Percentiles rank a stretch among this genome's conserved stretches.
These are phyloP conservation scores for Nesogale talazaci DNA, from an alignment of 2,113 vertebrate genomes.

Conservation along the genomic window DNA sequence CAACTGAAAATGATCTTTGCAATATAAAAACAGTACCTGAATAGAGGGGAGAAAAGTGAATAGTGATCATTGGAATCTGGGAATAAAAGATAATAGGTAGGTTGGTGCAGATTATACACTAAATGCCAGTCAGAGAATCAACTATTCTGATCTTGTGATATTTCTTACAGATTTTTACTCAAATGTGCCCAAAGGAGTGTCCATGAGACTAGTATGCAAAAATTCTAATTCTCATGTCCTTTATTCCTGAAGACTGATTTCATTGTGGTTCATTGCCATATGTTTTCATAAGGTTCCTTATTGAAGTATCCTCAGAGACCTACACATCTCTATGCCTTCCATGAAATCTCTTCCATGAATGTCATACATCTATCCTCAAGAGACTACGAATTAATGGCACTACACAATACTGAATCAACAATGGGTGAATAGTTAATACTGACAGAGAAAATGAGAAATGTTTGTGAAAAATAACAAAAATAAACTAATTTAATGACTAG, in stretches of 20 bases:
- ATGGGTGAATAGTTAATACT: neutral
- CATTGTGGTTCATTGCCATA: no score
- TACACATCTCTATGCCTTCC: neutral
- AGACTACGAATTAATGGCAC: neutral
- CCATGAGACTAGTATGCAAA: neutral
- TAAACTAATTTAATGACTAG: neutral
- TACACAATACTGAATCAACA: neutral
- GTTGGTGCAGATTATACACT: neutral
- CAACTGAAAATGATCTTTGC: neutral
- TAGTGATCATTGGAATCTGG: neutral
- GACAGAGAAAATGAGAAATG: neutral
- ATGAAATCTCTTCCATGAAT: neutral
- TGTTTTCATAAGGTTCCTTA: neutral
- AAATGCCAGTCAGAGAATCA: neutral
- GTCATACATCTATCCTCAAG: neutral
- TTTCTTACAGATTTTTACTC: neutral
- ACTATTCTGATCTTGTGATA: neutral
- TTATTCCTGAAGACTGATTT: neutral
- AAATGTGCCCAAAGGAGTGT: neutral
- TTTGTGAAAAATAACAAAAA: constrained; percentile 27
- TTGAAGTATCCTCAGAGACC: neutral
- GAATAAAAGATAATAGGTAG: neutral
- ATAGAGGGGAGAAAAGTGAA: neutral
- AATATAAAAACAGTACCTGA: neutral
- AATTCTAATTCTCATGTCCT: neutral